Conservation (phyloP, 2,888 invertebrate genomes). For the Chymomyza procnemis region DNA sequence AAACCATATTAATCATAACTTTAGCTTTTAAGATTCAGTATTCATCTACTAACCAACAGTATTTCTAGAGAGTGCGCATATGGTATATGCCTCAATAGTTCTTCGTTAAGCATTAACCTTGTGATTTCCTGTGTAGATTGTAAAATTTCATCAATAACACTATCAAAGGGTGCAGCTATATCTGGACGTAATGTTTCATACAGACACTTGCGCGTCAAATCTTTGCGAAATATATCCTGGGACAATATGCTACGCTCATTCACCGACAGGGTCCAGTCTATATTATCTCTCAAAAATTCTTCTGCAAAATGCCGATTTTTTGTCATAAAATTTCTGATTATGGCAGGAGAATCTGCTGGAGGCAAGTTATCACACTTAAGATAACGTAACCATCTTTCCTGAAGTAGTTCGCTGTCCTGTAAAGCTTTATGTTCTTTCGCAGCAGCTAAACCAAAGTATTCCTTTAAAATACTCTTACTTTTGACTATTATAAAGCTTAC, state of each 20-base stretch:
- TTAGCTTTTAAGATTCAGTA: neutral
- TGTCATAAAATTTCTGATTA: conserved; percentile 55
- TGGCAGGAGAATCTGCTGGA: conserved; percentile 48
- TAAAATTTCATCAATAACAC: conserved; percentile 42
- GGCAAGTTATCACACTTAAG: conserved; percentile 65
- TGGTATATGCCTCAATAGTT: conserved; percentile 25
- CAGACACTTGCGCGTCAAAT: conserved; percentile 55
- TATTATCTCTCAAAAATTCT: neutral
- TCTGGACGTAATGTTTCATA: conserved; percentile 32
- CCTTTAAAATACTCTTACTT: neutral
- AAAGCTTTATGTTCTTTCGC: conserved; percentile 27
- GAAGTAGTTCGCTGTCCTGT: conserved; percentile 18
- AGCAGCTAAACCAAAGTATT: conserved; percentile 36
- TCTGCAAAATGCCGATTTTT: conserved; percentile 47
- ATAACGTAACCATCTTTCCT: conserved; percentile 59
- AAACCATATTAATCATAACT: neutral
- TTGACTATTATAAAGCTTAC: conserved; percentile 32
- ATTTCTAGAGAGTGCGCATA: conserved; percentile 28
- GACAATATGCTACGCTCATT: conserved; percentile 67
- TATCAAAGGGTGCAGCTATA: conserved; percentile 57
- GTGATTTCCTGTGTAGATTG: conserved; percentile 30
- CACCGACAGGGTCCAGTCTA: conserved; percentile 63
- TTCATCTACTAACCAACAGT: conserved; percentile 17
- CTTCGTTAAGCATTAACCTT: conserved; percentile 26
- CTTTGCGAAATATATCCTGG: conserved; percentile 51